A percentile compares a stretch with the other conserved stretches of the same genome.
Conservation (phyloP, 2,888 invertebrate genomes). For the Microctonus hyperodae region DNA sequence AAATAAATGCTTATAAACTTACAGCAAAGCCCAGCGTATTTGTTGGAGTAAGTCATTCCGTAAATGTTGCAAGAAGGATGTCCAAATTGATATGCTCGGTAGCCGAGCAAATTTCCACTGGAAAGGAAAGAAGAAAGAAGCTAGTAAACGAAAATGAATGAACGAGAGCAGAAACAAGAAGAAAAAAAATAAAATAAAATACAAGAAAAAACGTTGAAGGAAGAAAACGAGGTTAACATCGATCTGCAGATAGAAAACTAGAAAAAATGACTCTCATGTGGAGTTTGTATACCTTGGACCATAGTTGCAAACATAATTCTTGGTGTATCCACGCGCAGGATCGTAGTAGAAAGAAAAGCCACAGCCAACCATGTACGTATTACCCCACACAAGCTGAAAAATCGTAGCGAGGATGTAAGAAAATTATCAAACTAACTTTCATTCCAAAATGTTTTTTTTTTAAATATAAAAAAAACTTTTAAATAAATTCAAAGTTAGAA, state of each 20-base stretch:
- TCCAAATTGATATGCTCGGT: constrained; percentile 79
- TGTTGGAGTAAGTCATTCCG: constrained; percentile 75
- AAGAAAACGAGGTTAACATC: constrained; percentile 6
- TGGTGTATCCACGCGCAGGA: constrained; percentile 75
- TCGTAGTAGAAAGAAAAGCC: constrained; percentile 86
- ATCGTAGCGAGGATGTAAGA: constrained; percentile 8
- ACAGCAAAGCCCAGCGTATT: constrained; percentile 82
- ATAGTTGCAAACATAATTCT: constrained; percentile 86
- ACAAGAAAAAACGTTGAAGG: not conserved
- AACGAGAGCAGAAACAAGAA: not conserved
- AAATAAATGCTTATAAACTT: constrained; percentile 59
- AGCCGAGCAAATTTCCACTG: constrained; percentile 80
- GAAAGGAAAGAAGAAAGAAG: constrained; percentile 25
- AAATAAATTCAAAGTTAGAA: not conserved
- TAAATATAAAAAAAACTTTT: not conserved
- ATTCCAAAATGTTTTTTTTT: not conserved
- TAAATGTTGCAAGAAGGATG: constrained; percentile 75
- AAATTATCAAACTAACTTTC: not conserved
- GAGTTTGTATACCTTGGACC: constrained; percentile 71
- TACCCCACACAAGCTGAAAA: constrained; percentile 85
- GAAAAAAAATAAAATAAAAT: not conserved
- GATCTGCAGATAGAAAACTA: constrained; percentile 15
- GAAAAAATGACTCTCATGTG: constrained; percentile 12
- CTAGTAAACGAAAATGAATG: constrained; percentile 9
- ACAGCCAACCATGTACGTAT: constrained; percentile 85